A percentile compares a stretch with the other conserved stretches of the same genome.
Conservation (phyloP, 2,888 invertebrate genomes). For the Tortricodes alternella region DNA sequence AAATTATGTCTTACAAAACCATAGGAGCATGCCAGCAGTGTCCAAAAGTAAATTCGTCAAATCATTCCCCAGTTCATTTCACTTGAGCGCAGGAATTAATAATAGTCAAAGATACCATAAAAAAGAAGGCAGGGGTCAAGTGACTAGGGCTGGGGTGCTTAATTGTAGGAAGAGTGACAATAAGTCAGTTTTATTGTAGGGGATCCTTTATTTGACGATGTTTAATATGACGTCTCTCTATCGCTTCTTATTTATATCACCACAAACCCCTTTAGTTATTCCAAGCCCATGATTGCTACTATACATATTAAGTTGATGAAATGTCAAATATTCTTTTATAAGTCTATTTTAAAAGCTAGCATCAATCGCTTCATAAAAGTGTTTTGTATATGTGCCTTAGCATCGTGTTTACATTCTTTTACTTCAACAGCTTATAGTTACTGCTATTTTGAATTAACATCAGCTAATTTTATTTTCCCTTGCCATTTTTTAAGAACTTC, state of each 20-base stretch:
- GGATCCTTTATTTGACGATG: neutral
- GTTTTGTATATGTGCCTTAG: too few relatives aligned
- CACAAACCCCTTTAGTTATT: neutral
- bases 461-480: too few relatives aligned
- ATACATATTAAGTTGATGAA: too few relatives aligned
- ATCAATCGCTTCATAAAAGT: too few relatives aligned
- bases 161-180: constrained; percentile 20
- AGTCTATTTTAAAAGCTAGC: too few relatives aligned
- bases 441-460: too few relatives aligned
- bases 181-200: constrained; percentile 14
- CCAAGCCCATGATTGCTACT: too few relatives aligned
- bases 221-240: neutral
- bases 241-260: too few relatives aligned
- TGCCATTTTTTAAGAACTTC: too few relatives aligned
- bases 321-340: too few relatives aligned
- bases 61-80: neutral
- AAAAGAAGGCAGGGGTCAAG: constrained; percentile 15
- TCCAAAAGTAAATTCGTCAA: neutral
- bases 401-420: too few relatives aligned
- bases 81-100: neutral
- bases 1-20: neutral
- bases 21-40: neutral
- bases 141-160: constrained; percentile 16
- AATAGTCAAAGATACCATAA: constrained; percentile 5
- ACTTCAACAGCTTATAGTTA: too few relatives aligned